phyloP scores from a whole-genome alignment of 2,113 vertebrate genomes.

The Epinephelus cyanopodus region DNA sequence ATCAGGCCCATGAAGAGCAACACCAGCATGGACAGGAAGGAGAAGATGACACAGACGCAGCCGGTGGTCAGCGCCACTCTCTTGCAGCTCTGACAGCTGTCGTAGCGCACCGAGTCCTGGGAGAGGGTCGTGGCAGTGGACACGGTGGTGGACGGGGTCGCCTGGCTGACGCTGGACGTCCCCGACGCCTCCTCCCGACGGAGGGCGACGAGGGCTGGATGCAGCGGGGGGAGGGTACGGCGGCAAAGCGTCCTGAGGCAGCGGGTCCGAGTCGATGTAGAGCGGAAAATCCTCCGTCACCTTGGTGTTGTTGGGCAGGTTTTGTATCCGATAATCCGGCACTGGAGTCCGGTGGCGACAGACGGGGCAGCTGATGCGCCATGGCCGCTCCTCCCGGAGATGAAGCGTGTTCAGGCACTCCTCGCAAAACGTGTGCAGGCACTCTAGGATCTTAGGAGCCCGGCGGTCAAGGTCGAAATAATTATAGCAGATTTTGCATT shows the following conservation, averaged over 20 bases:
- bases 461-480: slow-evolving; percentile 93
- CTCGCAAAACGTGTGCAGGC: slow-evolving; percentile 96
- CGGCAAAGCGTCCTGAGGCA: slow-evolving; percentile 90
- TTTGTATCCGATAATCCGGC: slow-evolving; percentile 90
- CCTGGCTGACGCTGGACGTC: slow-evolving; percentile 71
- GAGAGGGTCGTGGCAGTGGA: slow-evolving; percentile 89
- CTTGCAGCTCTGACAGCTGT: slow-evolving; percentile 93
- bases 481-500: slow-evolving; percentile 97
- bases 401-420: slow-evolving; percentile 93
- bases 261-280: slow-evolving; percentile 88
- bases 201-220: slow-evolving; percentile 84
- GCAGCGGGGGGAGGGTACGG: slow-evolving; percentile 83
- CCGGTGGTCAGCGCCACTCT: slow-evolving; percentile 91
- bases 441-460: slow-evolving; percentile 93
- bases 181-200: slow-evolving; percentile 82
- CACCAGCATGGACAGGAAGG: slow-evolving; percentile 94
- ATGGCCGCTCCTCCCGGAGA: slow-evolving; percentile 86
- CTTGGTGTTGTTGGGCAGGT: slow-evolving; percentile 94
- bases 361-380: slow-evolving; percentile 90
- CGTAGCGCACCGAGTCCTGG: slow-evolving; percentile 87
- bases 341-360: slow-evolving; percentile 93
- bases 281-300: slow-evolving; percentile 90
- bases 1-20: slow-evolving; percentile 94
- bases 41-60: slow-evolving; percentile 94
- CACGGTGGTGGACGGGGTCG: slow-evolving; percentile 81